phyloP scores from a whole-genome alignment of 1,140 invertebrate genomes.

The Prorops nasuta region DNA sequence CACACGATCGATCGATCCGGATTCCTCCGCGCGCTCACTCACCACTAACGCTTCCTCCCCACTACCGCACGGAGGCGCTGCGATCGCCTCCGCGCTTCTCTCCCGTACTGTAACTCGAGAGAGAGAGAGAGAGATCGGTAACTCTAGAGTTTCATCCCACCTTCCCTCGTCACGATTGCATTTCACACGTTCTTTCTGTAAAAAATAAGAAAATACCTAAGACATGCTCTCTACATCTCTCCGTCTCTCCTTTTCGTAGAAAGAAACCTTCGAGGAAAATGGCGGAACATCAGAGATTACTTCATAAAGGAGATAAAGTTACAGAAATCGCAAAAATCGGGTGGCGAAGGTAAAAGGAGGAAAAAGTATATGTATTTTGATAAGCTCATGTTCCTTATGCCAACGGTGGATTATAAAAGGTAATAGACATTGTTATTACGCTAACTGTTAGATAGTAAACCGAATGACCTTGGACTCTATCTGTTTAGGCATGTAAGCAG shows the following conservation, averaged over 20 bases:
- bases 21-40: constrained; percentile 17
- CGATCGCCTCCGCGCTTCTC: no score
- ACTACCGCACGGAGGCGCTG: no score
- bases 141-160: no score
- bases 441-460: background rate
- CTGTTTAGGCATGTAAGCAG: background rate
- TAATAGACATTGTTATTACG: no score
- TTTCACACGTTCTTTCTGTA: no score
- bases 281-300: constrained; percentile 50
- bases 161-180: no score
- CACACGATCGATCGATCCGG: constrained; percentile 29
- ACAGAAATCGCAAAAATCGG: constrained; percentile 27
- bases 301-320: constrained; percentile 50
- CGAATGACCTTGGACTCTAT: background rate
- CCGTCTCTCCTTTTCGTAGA: constrained; percentile 21
- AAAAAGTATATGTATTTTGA: constrained; percentile 47
- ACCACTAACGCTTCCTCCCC: no score
- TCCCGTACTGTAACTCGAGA: no score
- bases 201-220: no score
- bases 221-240: background rate
- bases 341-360: constrained; percentile 30
- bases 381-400: constrained; percentile 43
- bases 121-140: no score
- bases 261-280: constrained; percentile 44
- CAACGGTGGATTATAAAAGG: constrained; percentile 43